Evolutionary conservation across 2,113 vertebrate genomes (phyloP), one percentile per base, ranked within the genome.

Genomic region (Eurystomus gularis): DNA sequence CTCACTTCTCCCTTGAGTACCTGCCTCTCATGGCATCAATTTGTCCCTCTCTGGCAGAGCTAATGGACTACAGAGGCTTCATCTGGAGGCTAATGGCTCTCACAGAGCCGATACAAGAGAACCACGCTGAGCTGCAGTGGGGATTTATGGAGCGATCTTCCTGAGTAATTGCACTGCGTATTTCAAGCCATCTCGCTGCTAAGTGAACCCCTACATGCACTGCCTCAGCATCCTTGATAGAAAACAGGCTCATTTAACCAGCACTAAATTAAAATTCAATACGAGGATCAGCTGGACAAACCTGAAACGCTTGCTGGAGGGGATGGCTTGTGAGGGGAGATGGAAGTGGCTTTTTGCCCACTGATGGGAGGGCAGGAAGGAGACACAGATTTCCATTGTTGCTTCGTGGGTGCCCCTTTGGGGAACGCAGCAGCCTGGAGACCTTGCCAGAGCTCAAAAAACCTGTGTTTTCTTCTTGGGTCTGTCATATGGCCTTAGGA

Each of bases 21-120:
- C 64, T 57, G 57, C 26, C 37, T 40, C 49, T 73, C n/a, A 6
- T 26, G 51, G 44, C 40, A 88, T 51, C 58, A 78, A 31, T 37
- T 90, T 49, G 24, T 70, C 58, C 54, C 39, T 88, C 75, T 65
- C 54, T 90, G 76, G 51, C 68, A 94, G 71, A 94, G 58, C 29
- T 90, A 65, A 85, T 72, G 71, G 54, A 51, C 75, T 69, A 13
- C 20, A 20, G 40, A 92, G 42, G 76, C 76, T 93, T 93, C n/a
- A 33, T 65, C 39, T 85, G 69, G 42, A 83, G 60, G 39, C 58
- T 83, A 49, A 87, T 58, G 48, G 40, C 51, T 89, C 37, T 86
- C 75, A 31, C 68, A 39, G 42, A 51, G 70, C 48, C 0, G 0
- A 6, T 15, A 33, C 10, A 10, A 40, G 35, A 66, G 64, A 58